phyloP scores from a whole-genome alignment of 2,113 vertebrate species.

The Triplophysa siluroides region DNA sequence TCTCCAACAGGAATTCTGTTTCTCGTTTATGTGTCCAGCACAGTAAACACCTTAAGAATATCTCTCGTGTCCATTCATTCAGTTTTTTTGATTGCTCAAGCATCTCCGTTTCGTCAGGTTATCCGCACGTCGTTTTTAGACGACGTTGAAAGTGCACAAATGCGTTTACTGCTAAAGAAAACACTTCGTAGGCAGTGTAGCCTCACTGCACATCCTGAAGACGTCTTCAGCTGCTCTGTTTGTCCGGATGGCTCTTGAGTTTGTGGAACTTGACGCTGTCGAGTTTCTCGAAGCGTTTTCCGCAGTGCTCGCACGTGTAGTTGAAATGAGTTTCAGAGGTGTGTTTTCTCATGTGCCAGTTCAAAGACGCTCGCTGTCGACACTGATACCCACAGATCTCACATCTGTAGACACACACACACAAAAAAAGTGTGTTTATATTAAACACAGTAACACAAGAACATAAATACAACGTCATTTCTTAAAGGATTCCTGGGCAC shows the following conservation, averaged over 20 bases:
- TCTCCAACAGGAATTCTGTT: background rate
- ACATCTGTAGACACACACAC: conserved; percentile 71
- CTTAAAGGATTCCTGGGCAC: too few relatives aligned
- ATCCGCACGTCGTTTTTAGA: background rate
- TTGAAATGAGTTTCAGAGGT: conserved; percentile 84
- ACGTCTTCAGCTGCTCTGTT: conserved; percentile 71
- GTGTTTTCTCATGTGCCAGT: conserved; percentile 97
- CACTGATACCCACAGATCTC: conserved; percentile 95
- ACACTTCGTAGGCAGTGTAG: background rate
- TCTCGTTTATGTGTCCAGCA: conserved; percentile 60
- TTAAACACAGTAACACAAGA: background rate
- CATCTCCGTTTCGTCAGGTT: background rate
- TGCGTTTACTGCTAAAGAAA: background rate
- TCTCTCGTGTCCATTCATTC: background rate
- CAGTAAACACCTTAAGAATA: conserved; percentile 42
- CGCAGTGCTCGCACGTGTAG: conserved; percentile 89
- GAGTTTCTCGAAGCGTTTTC: conserved; percentile 87
- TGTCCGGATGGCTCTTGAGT: conserved; percentile 88
- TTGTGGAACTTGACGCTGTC: conserved; percentile 93
- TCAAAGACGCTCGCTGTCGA: conserved; percentile 88
- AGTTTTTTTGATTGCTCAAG: background rate
- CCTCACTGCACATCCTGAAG: background rate
- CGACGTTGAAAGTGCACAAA: background rate
- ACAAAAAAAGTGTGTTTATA: background rate
- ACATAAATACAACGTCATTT: background rate